These are phyloP conservation scores for Bellardia pandia DNA, from an alignment of 2,888 invertebrate genomes.

Conservation along the genomic window DNA sequence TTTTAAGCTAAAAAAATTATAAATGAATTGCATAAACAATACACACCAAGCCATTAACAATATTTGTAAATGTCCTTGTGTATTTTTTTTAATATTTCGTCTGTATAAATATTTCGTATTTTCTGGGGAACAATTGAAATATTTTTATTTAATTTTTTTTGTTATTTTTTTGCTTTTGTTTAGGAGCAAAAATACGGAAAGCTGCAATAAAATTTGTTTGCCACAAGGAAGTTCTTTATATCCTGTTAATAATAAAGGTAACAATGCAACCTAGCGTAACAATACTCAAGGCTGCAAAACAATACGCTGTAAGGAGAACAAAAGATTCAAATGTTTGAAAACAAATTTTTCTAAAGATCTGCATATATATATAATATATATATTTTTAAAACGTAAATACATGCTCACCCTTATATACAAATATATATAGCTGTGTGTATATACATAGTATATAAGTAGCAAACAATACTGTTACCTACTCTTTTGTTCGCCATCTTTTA, in stretches of 20 bases:
- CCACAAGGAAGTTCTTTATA: slow-evolving; percentile 66
- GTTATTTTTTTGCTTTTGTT: slow-evolving; percentile 31
- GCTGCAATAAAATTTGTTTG: slow-evolving; percentile 66
- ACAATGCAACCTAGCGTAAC: slow-evolving; percentile 48
- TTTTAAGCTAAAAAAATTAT: slow-evolving; percentile 10
- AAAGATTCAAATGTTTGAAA: slow-evolving; percentile 59
- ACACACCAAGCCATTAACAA: not conserved
- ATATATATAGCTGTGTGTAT: slow-evolving; percentile 2
- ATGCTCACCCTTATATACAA: not conserved
- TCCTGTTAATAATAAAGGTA: slow-evolving; percentile 54
- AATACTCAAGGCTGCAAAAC: slow-evolving; percentile 64
- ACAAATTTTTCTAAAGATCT: slow-evolving; percentile 48
- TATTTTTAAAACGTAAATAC: not conserved
- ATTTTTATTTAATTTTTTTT: not conserved
- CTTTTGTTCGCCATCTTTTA: not conserved
- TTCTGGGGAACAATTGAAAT: slow-evolving; percentile 47
- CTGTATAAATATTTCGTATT: slow-evolving; percentile 38
- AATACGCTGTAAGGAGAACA: slow-evolving; percentile 36
- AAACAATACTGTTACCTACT: slow-evolving; percentile 13
- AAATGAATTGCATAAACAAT: not conserved
- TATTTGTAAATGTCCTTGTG: not conserved
- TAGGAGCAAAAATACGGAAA: slow-evolving; percentile 55
- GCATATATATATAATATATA: not conserved
- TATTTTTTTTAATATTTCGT: slow-evolving; percentile 38
- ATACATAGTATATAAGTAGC: slow-evolving; percentile 24